Evolutionary conservation across 2,113 vertebrate genomes (phyloP).

Genomic region (Sturnira hondurensis): DNA sequence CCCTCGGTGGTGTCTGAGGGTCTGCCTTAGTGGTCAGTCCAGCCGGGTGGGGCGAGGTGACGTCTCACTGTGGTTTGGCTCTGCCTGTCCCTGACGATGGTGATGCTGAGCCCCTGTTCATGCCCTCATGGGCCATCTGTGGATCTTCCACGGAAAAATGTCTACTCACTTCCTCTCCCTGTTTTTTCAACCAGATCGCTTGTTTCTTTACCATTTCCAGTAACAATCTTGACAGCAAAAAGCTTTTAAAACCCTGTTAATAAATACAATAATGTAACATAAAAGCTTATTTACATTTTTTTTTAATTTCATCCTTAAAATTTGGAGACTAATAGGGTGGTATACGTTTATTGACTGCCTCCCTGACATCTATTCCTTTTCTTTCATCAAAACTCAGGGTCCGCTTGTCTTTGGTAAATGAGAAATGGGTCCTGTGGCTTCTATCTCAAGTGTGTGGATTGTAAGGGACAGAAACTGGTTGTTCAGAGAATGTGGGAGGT

Average conservation of each 20-base stretch:
- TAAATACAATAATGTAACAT: background rate
- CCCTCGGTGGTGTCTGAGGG: background rate
- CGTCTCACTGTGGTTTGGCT: background rate
- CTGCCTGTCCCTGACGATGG: background rate
- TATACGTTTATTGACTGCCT: background rate
- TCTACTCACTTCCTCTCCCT: background rate
- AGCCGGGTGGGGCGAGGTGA: background rate
- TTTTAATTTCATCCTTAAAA: background rate
- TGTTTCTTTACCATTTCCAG: background rate
- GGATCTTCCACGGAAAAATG: background rate
- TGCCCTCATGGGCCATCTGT: background rate
- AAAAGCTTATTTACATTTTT: background rate
- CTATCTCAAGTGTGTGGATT: background rate
- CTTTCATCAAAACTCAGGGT: background rate
- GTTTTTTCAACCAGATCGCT: background rate
- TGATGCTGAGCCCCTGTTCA: background rate
- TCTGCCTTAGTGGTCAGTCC: background rate
- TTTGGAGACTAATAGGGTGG: background rate
- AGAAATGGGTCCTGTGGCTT: background rate
- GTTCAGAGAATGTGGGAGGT: rapidly evolving
- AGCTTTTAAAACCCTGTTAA: background rate
- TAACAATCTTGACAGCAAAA: background rate
- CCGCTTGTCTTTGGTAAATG: background rate
- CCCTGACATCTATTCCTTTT: background rate
- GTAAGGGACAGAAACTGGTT: background rate